Base-by-base conservation (phyloP, 2,888 invertebrate genomes). In the Bellardia bayeri region DNA sequence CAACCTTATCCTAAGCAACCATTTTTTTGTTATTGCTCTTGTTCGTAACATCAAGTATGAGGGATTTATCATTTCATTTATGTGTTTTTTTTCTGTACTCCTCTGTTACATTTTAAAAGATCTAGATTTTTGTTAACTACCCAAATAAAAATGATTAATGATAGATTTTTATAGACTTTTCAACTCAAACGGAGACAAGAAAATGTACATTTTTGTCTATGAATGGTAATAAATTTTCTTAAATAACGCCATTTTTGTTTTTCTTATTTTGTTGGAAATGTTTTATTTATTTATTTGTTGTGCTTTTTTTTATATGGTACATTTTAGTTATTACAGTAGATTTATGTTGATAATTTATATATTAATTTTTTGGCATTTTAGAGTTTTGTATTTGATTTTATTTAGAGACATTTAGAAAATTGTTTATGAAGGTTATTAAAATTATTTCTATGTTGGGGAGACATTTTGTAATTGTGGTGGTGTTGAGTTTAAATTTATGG, bases 91-190 rank as follows among this genome's bases (percentile, higher is more conserved):
- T 40, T 45, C 16, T 30, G 11, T 66, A 13, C 14, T 58, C 76
- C 13, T 7, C 45, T 13, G 33, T 66, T 30, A 64, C 64, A 49
- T 66, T 74, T 61, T 33, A 30, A 64, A 51, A 79, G 56, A 87
- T 87, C 79, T 75, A 85, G 79, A 82, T 85, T 81, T 81, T 84
- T 72, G 74, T 87, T 87, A 87, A 87, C 87, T 87, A 87, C 87
- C 87, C 87, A 87, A 87, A 87, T 87, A 87, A 87, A 87, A 87
- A 87, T 87, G 87, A 87, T 87, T 87, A 87, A 87, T 87, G 87
- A 87, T 79, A 87, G 85, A 87, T 87, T 87, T 87, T 87, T 87
- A 87, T 87, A 87, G 87, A 87, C 87, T 87, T 87, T 87, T 63
- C 78, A 87, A 82, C 87, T 87, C 82, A 82, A 82, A 82, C 85